Conservation (phyloP, 2,888 invertebrate genomes). For the Tribolium freemani region DNA sequence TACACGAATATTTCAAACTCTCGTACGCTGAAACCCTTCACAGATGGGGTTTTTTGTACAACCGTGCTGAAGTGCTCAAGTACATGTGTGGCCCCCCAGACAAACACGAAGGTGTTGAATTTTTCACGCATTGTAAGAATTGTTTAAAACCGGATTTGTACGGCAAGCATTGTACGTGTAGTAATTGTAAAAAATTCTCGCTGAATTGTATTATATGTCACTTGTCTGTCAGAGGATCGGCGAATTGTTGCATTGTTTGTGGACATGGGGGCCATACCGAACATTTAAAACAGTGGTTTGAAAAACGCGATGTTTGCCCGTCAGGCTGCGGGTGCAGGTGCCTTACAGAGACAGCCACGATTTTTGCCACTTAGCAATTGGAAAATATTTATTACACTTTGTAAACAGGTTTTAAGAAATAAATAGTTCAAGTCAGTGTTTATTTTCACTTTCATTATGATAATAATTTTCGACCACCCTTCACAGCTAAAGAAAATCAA, state of each 20-base stretch:
- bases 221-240: conserved; percentile 86
- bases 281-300: conserved; percentile 89
- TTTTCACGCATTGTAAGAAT: conserved; percentile 79
- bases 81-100: conserved; percentile 69
- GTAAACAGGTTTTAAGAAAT: no score
- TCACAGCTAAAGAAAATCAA: no score
- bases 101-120: conserved; percentile 74
- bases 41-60: conserved; percentile 66
- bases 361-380: conserved; percentile 1
- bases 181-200: conserved; percentile 79
- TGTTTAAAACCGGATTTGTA: conserved; percentile 73
- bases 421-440: no score
- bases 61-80: conserved; percentile 75
- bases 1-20: conserved; percentile 88
- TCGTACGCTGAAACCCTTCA: conserved; percentile 92
- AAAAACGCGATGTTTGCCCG: conserved; percentile 83
- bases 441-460: no score
- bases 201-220: conserved; percentile 89
- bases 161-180: conserved; percentile 78
- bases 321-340: conserved; percentile 95
- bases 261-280: conserved; percentile 93
- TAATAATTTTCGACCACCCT: no score
- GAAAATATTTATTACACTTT: no score
- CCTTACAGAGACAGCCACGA: conserved; percentile 76
- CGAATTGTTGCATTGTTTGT: conserved; percentile 90